A percentile compares a stretch with the other conserved stretches of the same genome.
Conservation (phyloP, 2,888 invertebrate genomes). For the Drosophila colorata region DNA sequence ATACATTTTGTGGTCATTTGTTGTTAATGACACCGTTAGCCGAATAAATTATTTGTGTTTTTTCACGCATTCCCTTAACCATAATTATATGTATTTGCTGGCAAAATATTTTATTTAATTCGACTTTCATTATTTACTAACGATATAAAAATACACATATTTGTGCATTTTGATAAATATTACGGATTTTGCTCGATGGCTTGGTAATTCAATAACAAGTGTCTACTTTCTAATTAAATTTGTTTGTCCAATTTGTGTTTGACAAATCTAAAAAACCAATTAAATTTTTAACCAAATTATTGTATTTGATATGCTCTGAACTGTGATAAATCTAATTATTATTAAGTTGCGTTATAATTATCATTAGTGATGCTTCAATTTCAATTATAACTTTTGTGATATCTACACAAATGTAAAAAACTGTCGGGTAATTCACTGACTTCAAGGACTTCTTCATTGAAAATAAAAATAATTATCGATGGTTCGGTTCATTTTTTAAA, state of each 20-base stretch:
- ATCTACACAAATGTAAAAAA: too few species aligned
- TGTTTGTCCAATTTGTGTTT: conserved; percentile 11
- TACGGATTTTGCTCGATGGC: conserved; percentile 16
- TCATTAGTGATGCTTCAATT: too few species aligned
- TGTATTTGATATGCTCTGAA: conserved; percentile 9
- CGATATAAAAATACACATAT: conserved; percentile 13
- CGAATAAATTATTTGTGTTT: conserved; percentile 64
- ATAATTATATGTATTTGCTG: conserved; percentile 33
- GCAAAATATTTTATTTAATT: conserved; percentile 35
- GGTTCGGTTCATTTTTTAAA: too few species aligned
- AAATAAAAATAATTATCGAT: too few species aligned
- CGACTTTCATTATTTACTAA: conserved; percentile 28
- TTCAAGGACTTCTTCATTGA: too few species aligned
- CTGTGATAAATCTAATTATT: conserved; percentile 1
- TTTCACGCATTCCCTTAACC: conserved; percentile 26
- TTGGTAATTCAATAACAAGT: conserved; percentile 45
- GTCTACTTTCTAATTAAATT: conserved; percentile 21
- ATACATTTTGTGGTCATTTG: conserved; percentile 60
- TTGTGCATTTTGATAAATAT: conserved; percentile 3
- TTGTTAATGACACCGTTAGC: conserved; percentile 73
- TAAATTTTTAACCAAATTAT: conserved; percentile 37
- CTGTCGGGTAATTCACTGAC: too few species aligned
- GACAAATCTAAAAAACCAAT: conserved; percentile 42
- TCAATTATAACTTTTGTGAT: too few species aligned
- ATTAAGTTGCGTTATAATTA: background rate